Evolutionary conservation across 2,113 vertebrate genomes (phyloP).

Genomic region (Aptenodytes forsteri): DNA sequence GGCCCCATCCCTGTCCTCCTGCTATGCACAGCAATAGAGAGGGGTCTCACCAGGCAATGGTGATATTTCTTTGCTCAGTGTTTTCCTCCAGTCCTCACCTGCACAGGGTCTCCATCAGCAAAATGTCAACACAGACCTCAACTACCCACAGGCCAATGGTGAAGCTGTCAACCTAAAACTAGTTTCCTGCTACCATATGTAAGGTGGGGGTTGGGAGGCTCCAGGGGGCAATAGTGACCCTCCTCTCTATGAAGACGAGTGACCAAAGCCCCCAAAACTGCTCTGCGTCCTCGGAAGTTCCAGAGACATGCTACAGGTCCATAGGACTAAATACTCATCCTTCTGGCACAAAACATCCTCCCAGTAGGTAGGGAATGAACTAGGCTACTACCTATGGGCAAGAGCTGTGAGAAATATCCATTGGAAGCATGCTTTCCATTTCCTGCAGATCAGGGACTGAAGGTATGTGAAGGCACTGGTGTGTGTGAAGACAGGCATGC

Average conservation of each 20-base stretch:
- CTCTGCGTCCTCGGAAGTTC: neutral
- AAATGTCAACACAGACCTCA: neutral
- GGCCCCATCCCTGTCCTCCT: neutral
- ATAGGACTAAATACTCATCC: neutral
- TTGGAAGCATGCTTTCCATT: neutral
- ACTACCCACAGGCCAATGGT: neutral
- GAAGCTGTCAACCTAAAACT: neutral
- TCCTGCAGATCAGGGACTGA: neutral
- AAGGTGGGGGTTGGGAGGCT: neutral
- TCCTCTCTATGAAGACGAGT: neutral
- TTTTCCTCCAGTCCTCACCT: neutral
- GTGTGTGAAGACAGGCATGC: neutral
- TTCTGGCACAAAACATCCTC: neutral
- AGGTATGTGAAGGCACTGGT: neutral
- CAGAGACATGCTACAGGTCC: neutral
- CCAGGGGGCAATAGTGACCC: neutral
- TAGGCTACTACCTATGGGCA: neutral
- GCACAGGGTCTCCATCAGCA: neutral
- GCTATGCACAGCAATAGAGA: neutral
- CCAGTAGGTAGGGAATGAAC: neutral
- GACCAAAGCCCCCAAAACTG: neutral
- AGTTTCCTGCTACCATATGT: neutral
- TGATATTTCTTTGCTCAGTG: neutral
- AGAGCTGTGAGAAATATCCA: neutral
- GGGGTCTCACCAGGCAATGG: neutral